Base-by-base conservation (phyloP, 2,797 vertebrate species). In the Triplophysa yarkandensis region DNA sequence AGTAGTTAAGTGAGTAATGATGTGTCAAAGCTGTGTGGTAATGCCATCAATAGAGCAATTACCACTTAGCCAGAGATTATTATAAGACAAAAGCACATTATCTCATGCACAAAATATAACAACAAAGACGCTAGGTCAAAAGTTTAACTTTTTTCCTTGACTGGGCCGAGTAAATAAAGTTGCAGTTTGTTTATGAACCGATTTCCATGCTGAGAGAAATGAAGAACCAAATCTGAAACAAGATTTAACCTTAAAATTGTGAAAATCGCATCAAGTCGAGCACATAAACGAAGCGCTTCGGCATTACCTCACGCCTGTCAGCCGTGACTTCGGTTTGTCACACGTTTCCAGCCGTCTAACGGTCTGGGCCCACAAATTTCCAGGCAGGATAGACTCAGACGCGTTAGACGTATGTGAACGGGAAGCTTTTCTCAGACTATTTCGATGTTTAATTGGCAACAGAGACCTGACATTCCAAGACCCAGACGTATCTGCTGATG, bases 1-100 rank as follows among this genome's bases (percentile, higher is more conserved):
- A 92, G 91, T 92, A 93, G 93, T 94, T 94, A 94, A 94, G 92
- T 93, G 93, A 94, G 93, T 94, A 94, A 95, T 93, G 93, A 93
- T 90, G 90, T 94, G 92, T 94, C 93, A 94, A 90, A 94, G 92
- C 90, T 84, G 87, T 93, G 94, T 91, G 92, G 89, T 93, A 90
- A 87, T 84, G 90, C 89, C 92, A 90, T 94, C 93, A 91, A 93
- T 93, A 93, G 91, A 94, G 91, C 92, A 94, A 95, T 95, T 95
- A 94, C 89, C 86, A 92, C 93, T 92, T 93, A 93, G 90, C 88
- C 88, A 71, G 86, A 90, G 90, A 93, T 93, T 91, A 94, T 90
- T 88, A 88, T 89, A 89, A 90, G 90, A 92, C 89, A 91, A 91
- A 91, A 92, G 88, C 88, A 87, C 87, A 91, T 92, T 92, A 92